Base-by-base conservation (phyloP, 2,113 vertebrate species). In the Rhombomys opimus region DNA sequence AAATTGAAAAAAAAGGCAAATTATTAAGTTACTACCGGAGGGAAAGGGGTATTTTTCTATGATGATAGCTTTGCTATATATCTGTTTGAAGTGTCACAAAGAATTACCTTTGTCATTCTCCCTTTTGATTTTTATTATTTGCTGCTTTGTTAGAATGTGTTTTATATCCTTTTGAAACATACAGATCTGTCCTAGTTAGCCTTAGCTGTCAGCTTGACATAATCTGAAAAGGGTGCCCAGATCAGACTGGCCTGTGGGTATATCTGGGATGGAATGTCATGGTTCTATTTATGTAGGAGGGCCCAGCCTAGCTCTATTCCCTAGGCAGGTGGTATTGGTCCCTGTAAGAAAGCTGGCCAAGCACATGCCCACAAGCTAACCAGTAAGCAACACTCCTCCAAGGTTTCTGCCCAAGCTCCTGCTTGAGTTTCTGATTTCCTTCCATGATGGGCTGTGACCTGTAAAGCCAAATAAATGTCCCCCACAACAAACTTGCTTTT, bases 21-120 rank as follows among this genome's bases (percentile, higher is more conserved):
- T 87, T 12, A 93, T 84, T 70, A 96, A 96, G 72, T 78, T 93
- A 86, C 10, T 72, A 75, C 92, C 35, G 81, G 38, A 90, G 87
- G 81, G 52, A 78, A 78, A 87, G 22, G 25, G 32, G 14, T 3
- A 70, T 91, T 38, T 5, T 2, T 15, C 52, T 27, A 59, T 78
- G 63, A 52, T 68, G 25, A 54, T 20, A 89, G 70, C 17, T 90
- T 78, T 63, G 70, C 68, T 38, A 14, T 93, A n/a, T n/a, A 17
- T 63, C 27, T 41, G 41, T 46, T 89, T 61, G 18, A 95, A 70
- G 8, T 52, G 61, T 65, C 32, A 90, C 72, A 38, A 82, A 78
- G 93, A 77, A 10, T 84, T 65, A 65, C 90, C 2, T 91, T 95
- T 84, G 9, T 22, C 4, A n/a, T 38, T 92, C 32, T n/a, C 12